Evolutionary conservation across 2,888 invertebrate genomes (phyloP), one percentile per base, ranked within the genome.

Genomic region (Romanomermis culicivorax): DNA sequence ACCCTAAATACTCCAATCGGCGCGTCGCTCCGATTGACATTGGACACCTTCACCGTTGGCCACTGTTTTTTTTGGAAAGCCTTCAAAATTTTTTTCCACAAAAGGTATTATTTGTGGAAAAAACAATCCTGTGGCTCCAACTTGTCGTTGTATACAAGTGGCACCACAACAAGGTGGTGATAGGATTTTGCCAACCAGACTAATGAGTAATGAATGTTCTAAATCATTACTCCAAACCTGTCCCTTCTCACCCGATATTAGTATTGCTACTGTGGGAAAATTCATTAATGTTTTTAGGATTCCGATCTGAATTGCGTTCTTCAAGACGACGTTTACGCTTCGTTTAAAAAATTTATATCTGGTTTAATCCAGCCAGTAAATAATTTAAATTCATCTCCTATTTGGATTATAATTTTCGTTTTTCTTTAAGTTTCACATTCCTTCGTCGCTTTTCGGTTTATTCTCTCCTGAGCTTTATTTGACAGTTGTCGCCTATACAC

Each of bases 401-500:
- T 17, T 30, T 49, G 53, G 1, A n/a, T 54, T 29, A 17, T 53
- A 23, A 11, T 17, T 11, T 23, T 45, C 47, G 52, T 52, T 57
- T 53, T 42, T 52, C 30, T 29, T 58, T 42, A 29, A 30, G 55
- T 30, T 54, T 54, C 27, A 43, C 24, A 53, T 52, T 17, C 36
- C 42, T 49, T 42, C 17, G 29, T 30, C 14, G 26, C 47, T n/a
- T n/a, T 20, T 25, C 53, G 42, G 20, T 29, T 43, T 49, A 27
- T 49, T 49, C 7, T 7, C 50, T 7, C 50, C 50, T 49, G 14
- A 49, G 61, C 75, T 83, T 56, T 81, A 78, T 70, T 74, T 82
- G 51, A 81, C 82, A 59, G 79, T 83, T 62, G 79, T 83, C 67
- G 81, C 79, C 3, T 81, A 82, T 69, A 80, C 80, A 17, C 82